Evolutionary conservation across 1,140 invertebrate species (phyloP).

Genomic region (Drosophila funebris): DNA sequence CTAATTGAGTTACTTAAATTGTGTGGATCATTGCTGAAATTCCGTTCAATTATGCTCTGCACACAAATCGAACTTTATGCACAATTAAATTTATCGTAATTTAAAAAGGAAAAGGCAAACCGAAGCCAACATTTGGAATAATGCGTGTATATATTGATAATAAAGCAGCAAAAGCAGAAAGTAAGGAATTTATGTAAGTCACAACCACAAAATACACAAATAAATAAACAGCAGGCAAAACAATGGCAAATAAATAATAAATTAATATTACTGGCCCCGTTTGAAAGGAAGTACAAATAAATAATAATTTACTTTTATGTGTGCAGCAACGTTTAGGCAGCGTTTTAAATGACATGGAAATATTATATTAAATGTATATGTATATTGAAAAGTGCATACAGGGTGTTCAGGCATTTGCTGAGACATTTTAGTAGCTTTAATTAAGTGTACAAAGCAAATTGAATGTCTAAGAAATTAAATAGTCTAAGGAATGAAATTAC

Average conservation of each 20-base stretch:
- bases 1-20: not conserved
- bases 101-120: not conserved
- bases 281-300: conserved; percentile 62
- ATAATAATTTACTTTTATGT: conserved; percentile 70
- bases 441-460: too few relatives aligned
- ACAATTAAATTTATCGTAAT: conserved; percentile 38
- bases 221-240: conserved; percentile 56
- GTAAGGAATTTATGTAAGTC: conserved; percentile 31
- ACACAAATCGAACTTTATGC: conserved; percentile 2
- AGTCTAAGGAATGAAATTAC: too few relatives aligned
- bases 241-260: conserved; percentile 73
- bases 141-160: conserved; percentile 27
- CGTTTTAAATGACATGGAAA: conserved; percentile 62
- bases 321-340: conserved; percentile 44
- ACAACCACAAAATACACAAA: conserved; percentile 47
- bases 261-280: conserved; percentile 45
- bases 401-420: conserved; percentile 12
- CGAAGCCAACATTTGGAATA: conserved; percentile 1
- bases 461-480: too few relatives aligned
- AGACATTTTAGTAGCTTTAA: not conserved
- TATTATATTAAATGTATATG: not conserved
- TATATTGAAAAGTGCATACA: conserved; percentile 1
- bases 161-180: conserved; percentile 8
- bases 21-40: not conserved
- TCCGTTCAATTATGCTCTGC: not conserved